Conservation (phyloP, 2,113 vertebrate species). For the Indri indri region DNA sequence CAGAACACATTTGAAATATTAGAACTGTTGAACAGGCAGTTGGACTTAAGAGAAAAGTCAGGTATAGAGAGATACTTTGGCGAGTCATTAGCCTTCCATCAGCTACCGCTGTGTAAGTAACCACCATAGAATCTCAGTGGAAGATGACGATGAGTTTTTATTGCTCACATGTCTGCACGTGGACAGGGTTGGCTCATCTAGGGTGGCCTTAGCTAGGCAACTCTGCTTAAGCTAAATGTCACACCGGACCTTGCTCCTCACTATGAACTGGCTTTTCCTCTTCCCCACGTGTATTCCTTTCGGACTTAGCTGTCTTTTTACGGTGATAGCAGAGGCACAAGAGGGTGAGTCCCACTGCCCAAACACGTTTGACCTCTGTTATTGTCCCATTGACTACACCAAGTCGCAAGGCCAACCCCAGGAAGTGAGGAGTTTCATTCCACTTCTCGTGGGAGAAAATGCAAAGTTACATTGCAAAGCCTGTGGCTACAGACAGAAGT, state of each 20-base stretch:
- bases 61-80: background rate
- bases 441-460: background rate
- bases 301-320: background rate
- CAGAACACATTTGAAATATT: background rate
- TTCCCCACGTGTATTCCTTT: accelerated
- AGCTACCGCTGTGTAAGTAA: background rate
- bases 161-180: background rate
- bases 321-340: background rate
- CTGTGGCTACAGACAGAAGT: background rate
- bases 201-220: background rate
- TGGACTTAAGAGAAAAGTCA: background rate
- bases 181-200: background rate
- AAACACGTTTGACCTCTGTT: background rate
- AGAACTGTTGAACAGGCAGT: background rate
- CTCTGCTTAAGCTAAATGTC: background rate
- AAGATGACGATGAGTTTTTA: background rate
- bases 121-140: background rate
- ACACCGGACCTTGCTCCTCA: background rate
- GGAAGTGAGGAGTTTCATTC: background rate
- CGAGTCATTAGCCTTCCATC: background rate
- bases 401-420: background rate
- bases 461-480: background rate
- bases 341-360: background rate
- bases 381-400: background rate
- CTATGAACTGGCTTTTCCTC: background rate